Evolutionary conservation across 2,888 invertebrate genomes (phyloP).

Genomic region (Drosophila testacea): DNA sequence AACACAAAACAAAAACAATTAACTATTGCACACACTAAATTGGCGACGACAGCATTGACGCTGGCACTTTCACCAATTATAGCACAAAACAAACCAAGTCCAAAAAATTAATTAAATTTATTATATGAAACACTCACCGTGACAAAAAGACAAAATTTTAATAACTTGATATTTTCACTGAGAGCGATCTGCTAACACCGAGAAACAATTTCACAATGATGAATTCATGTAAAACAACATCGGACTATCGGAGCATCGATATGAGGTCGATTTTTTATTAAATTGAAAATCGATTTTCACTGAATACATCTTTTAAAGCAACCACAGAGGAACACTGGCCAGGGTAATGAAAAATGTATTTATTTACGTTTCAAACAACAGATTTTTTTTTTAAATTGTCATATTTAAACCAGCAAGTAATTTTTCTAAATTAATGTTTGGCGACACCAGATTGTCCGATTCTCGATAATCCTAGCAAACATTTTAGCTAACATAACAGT

Average conservation of each 20-base stretch:
- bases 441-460: no score
- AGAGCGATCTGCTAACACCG: slow-evolving; percentile 18
- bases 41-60: background rate
- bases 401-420: no score
- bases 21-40: slow-evolving; percentile 14
- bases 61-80: slow-evolving; percentile 39
- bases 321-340: no score
- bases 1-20: slow-evolving; percentile 19
- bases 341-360: no score
- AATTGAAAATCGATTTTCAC: no score
- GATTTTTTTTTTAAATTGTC: no score
- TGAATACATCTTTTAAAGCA: no score
- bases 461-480: background rate
- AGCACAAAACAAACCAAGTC: slow-evolving; percentile 4
- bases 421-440: no score
- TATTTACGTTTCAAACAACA: no score
- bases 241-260: no score
- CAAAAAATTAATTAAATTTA: slow-evolving; percentile 19
- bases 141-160: slow-evolving; percentile 7
- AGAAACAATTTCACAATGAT: slow-evolving; percentile 35
- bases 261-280: no score
- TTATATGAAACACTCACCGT: slow-evolving; percentile 49
- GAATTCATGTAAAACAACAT: no score
- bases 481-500: background rate
- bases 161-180: background rate